Conservation (phyloP, 2,888 invertebrate genomes). For the Melieria crassipennis region DNA sequence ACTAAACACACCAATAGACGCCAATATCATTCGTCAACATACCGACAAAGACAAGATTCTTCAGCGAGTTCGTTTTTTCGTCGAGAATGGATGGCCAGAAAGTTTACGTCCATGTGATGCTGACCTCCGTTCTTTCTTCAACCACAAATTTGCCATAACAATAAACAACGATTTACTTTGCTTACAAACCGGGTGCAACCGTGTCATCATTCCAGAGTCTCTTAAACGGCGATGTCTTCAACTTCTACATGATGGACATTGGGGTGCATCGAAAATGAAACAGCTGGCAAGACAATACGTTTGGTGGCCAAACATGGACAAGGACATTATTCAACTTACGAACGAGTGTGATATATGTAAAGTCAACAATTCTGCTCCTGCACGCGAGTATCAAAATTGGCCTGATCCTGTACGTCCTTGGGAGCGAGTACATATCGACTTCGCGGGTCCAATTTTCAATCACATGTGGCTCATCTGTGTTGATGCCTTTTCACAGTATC, state of each 20-base stretch:
- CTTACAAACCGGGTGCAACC: conserved; percentile 13
- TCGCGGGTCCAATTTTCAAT: too few relatives aligned
- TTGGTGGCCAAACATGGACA: conserved; percentile 28
- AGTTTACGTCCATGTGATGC: conserved; percentile 6
- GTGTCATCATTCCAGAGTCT: conserved; percentile 17
- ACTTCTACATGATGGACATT: conserved; percentile 28
- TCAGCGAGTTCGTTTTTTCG: conserved; percentile 1
- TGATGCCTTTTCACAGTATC: conserved; percentile 36
- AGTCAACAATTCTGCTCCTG: not conserved
- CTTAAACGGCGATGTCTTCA: conserved; percentile 1
- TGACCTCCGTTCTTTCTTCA: conserved; percentile 24
- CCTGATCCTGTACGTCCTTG: not conserved
- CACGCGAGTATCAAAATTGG: not conserved
- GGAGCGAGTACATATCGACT: too few relatives aligned
- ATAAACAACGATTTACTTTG: conserved; percentile 18
- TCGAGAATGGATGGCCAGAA: conserved; percentile 26
- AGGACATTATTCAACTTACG: conserved; percentile 10
- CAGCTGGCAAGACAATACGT: conserved; percentile 22
- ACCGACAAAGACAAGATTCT: conserved; percentile 10
- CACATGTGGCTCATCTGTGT: not conserved
- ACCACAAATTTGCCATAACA: conserved; percentile 22
- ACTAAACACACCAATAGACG: conserved; percentile 17
- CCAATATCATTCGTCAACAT: conserved; percentile 2
- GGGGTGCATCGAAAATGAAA: conserved; percentile 23
- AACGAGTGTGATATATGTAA: conserved; percentile 19